Evolutionary conservation across 2,113 vertebrate species (phyloP).

Genomic region (Protobothrops flavoviridis): DNA sequence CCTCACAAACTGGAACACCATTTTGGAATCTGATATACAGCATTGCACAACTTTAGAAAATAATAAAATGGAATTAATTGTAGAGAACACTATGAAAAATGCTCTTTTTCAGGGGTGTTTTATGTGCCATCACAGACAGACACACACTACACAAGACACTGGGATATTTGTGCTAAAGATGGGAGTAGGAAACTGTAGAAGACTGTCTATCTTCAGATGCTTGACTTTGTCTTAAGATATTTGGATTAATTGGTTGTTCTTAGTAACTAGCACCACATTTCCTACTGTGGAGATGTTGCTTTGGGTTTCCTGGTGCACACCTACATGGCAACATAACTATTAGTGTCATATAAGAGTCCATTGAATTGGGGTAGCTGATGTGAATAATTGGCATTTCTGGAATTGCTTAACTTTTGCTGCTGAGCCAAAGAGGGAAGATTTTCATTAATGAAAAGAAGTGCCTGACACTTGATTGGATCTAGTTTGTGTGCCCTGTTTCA

Average conservation of each 20-base stretch:
- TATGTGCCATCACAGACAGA: not conserved
- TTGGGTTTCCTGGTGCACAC: not conserved
- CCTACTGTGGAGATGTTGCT: not conserved
- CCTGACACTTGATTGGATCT: not conserved
- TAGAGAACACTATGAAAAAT: not conserved
- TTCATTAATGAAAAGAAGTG: conserved; percentile 8
- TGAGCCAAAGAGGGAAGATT: not conserved
- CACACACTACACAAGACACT: no score
- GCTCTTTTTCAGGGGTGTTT: not conserved
- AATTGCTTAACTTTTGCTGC: not conserved
- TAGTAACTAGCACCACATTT: not conserved
- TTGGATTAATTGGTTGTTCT: not conserved
- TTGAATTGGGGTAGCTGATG: not conserved
- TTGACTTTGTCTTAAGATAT: not conserved
- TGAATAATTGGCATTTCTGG: not conserved
- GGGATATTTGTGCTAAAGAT: not conserved
- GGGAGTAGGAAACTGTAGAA: not conserved
- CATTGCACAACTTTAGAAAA: not conserved
- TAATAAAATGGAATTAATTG: not conserved
- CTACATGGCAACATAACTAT: not conserved
- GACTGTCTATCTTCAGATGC: not conserved
- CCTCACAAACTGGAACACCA: not conserved
- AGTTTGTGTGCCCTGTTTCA: not conserved
- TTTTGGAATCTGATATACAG: not conserved
- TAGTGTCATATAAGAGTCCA: not conserved